Conservation (phyloP, 2,113 vertebrate genomes). For the Neolamprologus sp. region DNA sequence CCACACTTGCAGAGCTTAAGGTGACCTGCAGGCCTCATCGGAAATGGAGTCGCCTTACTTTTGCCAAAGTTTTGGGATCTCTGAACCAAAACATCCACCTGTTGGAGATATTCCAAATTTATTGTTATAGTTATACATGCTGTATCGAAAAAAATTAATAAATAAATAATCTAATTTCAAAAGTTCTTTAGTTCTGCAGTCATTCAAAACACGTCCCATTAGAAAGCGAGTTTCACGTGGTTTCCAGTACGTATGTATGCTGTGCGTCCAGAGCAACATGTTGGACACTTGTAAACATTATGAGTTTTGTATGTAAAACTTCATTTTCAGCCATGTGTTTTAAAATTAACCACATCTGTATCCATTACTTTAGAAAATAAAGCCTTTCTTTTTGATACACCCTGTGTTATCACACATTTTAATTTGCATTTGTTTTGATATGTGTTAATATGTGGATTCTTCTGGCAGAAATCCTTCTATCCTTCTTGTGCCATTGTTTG, state of each 20-base stretch:
- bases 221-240: neutral
- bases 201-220: neutral
- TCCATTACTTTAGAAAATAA: neutral
- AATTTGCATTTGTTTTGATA: neutral
- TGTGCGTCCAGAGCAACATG: neutral
- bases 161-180: neutral
- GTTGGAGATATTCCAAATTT: neutral
- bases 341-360: neutral
- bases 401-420: neutral
- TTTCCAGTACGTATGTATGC: neutral
- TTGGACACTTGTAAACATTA: neutral
- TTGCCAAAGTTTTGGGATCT: neutral
- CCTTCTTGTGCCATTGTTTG: neutral
- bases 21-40: neutral
- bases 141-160: rapidly evolving
- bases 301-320: neutral
- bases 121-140: neutral
- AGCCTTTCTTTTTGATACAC: neutral
- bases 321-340: neutral
- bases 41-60: too few species aligned
- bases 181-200: neutral
- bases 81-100: neutral
- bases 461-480: neutral
- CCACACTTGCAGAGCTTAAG: neutral
- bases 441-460: neutral